phyloP scores from a whole-genome alignment of 2,113 vertebrate species.

The Brachyistius frenatus region DNA sequence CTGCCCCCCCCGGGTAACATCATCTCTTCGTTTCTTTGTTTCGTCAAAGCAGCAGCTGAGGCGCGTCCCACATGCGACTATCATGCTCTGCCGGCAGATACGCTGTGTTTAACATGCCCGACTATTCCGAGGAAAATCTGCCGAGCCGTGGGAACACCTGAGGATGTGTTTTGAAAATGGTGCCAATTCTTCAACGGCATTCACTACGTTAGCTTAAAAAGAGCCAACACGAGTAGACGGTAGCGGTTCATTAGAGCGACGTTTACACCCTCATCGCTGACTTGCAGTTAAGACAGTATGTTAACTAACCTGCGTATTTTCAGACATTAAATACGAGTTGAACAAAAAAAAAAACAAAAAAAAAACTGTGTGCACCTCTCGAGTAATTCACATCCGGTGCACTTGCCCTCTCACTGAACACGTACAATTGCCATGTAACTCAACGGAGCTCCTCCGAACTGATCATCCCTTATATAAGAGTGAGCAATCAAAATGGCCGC shows the following conservation, averaged over 20 bases:
- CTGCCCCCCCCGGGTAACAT: constrained; percentile 16
- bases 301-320: too few species aligned
- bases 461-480: constrained; percentile 44
- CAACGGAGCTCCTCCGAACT: constrained; percentile 8
- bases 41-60: not conserved
- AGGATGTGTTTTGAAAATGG: too few species aligned
- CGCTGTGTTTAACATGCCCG: not conserved
- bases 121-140: not conserved
- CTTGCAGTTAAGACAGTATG: too few species aligned
- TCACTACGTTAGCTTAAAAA: too few species aligned
- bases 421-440: not conserved
- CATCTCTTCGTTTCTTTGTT: constrained; percentile 12
- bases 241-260: too few species aligned
- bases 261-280: too few species aligned
- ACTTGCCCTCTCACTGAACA: not conserved
- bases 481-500: constrained; percentile 48
- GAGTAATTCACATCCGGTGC: not conserved
- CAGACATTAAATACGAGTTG: too few species aligned
- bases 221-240: too few species aligned
- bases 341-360: too few species aligned
- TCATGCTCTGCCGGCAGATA: constrained; percentile 2
- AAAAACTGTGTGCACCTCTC: too few species aligned
- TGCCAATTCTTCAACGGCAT: too few species aligned
- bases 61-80: constrained; percentile 18
- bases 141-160: too few species aligned